Evolutionary conservation across 2,797 vertebrate genomes (phyloP).

Genomic region (Phoeniculus purpureus): DNA sequence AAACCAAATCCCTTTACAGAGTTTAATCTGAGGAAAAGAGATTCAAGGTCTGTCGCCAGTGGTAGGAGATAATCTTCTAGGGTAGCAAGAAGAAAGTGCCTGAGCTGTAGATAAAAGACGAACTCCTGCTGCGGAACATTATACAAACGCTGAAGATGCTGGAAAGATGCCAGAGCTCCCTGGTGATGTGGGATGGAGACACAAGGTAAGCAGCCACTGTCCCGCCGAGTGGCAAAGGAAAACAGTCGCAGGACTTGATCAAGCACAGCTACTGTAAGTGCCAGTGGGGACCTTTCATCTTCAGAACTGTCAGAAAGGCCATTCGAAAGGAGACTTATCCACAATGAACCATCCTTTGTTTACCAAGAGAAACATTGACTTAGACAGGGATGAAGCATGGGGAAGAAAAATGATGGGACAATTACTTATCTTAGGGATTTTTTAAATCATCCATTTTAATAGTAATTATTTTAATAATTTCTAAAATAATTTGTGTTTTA

Average conservation of each 20-base stretch:
- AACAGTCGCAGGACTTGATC: background rate
- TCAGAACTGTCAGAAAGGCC: constrained; percentile 11
- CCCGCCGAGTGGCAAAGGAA: background rate
- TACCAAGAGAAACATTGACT: background rate
- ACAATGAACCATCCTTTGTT: background rate
- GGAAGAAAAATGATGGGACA: background rate
- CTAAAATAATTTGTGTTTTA: background rate
- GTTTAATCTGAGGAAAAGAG: constrained; percentile 56
- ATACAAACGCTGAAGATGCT: background rate
- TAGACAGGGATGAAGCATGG: background rate
- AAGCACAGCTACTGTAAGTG: background rate
- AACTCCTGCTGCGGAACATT: constrained; percentile 17
- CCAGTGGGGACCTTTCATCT: constrained; percentile 22
- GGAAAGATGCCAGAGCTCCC: constrained; percentile 52
- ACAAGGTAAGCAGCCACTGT: background rate
- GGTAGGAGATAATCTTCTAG: constrained; percentile 49
- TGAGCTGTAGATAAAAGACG: constrained; percentile 47
- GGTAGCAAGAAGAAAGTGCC: constrained; percentile 18
- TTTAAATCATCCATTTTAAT: too few relatives aligned
- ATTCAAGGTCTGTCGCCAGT: background rate
- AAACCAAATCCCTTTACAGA: constrained; percentile 52
- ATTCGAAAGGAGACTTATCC: background rate
- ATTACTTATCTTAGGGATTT: background rate
- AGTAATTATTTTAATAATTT: too few relatives aligned
- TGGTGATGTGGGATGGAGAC: background rate